These are phyloP conservation scores for Eciton burchellii DNA, from an alignment of 1,140 invertebrate genomes.

Conservation along the genomic window DNA sequence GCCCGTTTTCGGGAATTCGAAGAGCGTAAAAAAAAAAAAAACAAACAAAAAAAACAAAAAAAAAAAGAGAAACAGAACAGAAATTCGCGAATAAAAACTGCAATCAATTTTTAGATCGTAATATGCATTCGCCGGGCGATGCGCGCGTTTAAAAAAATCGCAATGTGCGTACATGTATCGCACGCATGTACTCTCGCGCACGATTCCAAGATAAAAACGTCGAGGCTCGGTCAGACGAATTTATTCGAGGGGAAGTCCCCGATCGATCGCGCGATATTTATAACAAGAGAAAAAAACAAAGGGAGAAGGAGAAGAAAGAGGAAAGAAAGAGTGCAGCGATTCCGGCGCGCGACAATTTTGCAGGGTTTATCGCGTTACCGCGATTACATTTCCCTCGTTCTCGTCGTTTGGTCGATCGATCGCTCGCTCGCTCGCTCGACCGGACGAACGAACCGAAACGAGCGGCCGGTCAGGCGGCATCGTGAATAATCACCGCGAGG, in stretches of 20 bases:
- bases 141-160: neutral
- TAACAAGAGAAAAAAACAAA: too few species aligned
- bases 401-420: conserved; percentile 41
- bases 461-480: conserved; percentile 17
- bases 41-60: conserved; percentile 5
- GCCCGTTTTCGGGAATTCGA: too few species aligned
- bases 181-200: neutral
- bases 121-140: neutral
- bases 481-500: conserved; percentile 45
- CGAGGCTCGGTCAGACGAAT: neutral
- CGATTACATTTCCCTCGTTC: conserved; percentile 20
- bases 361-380: too few species aligned
- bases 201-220: neutral
- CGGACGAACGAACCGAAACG: too few species aligned
- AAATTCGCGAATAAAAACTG: neutral
- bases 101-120: neutral
- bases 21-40: too few species aligned
- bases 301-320: too few species aligned
- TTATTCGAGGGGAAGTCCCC: neutral
- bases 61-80: too few species aligned
- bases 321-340: neutral
- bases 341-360: neutral
- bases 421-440: too few species aligned
- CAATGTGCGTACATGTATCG: too few species aligned
- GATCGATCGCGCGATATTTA: too few species aligned